Percentiles rank a stretch among this genome's conserved stretches.
phyloP scores from a whole-genome alignment of 2,113 vertebrate species.

The Oreochromis aureus region DNA sequence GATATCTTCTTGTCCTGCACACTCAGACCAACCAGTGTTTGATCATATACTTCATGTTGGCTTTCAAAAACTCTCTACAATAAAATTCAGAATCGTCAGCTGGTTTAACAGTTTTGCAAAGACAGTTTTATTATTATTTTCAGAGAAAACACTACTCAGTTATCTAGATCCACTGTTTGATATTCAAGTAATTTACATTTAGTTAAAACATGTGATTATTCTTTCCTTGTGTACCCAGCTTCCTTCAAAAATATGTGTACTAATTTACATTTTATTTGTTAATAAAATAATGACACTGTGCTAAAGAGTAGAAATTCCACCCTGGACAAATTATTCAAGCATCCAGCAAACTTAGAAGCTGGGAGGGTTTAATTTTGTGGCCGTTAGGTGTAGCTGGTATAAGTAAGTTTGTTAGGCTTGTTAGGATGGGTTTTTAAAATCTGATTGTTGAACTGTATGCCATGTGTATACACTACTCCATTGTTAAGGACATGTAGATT shows the following conservation, averaged over 20 bases:
- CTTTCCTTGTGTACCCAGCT: neutral
- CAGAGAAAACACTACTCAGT: neutral
- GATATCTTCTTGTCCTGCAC: neutral
- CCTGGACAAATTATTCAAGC: too few species aligned
- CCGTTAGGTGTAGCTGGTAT: too few species aligned
- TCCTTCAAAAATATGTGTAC: neutral
- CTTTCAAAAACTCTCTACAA: neutral
- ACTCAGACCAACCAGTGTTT: constrained; percentile 22
- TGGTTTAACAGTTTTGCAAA: neutral
- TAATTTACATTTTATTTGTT: neutral
- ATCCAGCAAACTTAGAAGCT: too few species aligned
- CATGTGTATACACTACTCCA: too few species aligned
- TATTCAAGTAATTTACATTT: neutral
- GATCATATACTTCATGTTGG: neutral
- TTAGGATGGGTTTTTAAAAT: too few species aligned
- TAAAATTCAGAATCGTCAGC: neutral
- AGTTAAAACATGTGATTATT: neutral
- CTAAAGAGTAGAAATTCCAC: too few species aligned
- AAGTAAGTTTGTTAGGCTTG: too few species aligned
- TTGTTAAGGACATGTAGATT: too few species aligned
- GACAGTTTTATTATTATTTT: neutral
- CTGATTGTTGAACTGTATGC: too few species aligned
- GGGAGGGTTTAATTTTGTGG: too few species aligned
- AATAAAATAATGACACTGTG: neutral
- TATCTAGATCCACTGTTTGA: neutral